These are phyloP conservation scores for Montipora efflorescens DNA, from an alignment of 64 coral and sea anemone species.

Conservation along the genomic window DNA sequence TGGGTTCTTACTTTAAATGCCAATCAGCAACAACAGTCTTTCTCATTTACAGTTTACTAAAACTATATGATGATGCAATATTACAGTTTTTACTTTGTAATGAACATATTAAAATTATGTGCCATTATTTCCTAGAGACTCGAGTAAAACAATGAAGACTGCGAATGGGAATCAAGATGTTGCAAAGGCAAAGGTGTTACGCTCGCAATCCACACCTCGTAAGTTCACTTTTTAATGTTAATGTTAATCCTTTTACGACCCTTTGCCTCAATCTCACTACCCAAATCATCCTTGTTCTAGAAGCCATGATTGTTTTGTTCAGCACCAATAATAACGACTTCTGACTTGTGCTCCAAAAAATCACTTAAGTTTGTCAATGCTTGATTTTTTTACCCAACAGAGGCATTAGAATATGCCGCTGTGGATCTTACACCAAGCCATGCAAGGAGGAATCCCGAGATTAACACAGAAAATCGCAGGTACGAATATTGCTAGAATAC, in stretches of 20 bases:
- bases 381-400: not conserved
- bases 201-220: slow-evolving; percentile 31
- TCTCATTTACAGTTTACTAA: too few relatives aligned
- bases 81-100: too few relatives aligned
- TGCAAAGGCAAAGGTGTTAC: not conserved
- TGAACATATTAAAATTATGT: not conserved
- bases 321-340: too few relatives aligned
- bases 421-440: not conserved
- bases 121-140: not conserved
- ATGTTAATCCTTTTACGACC: not conserved
- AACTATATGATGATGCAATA: too few relatives aligned
- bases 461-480: not conserved
- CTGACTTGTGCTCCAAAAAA: not conserved
- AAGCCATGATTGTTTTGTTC: too few relatives aligned
- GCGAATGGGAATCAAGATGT: not conserved
- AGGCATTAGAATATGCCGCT: slow-evolving; percentile 40
- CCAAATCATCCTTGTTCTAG: too few relatives aligned
- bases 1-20: too few relatives aligned
- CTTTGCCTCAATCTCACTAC: not conserved
- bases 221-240: not conserved
- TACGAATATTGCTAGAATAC: not conserved
- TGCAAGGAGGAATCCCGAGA: not conserved
- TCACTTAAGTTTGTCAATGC: not conserved
- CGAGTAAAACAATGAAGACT: slow-evolving; percentile 9
- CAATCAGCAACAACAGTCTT: too few relatives aligned